Percentiles rank a stretch among this genome's conserved stretches.
Evolutionary conservation across 2,888 invertebrate genomes (phyloP).

Genomic region (Protonemura montana): DNA sequence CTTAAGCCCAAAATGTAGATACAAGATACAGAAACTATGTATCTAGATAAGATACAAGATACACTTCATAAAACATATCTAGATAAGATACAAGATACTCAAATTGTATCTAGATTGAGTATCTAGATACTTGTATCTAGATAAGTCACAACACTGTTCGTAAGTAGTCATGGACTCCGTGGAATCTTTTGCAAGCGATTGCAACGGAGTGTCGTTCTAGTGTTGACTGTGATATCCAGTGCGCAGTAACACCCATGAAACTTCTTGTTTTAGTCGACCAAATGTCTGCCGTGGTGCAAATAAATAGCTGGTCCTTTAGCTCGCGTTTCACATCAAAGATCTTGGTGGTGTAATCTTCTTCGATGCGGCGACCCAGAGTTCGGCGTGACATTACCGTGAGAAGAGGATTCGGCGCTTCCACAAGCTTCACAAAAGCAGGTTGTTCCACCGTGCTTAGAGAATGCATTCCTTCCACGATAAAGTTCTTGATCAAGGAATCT

Average conservation of each 20-base stretch:
- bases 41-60: too few relatives aligned
- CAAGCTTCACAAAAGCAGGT: background rate
- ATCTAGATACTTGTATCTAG: too few relatives aligned
- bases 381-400: background rate
- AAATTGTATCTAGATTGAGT: too few relatives aligned
- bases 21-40: too few relatives aligned
- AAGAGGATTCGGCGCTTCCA: background rate
- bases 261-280: constrained; percentile 17
- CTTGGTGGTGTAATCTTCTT: background rate
- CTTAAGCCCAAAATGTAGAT: too few relatives aligned
- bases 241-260: constrained; percentile 13
- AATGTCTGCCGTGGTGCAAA: constrained; percentile 24
- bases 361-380: background rate
- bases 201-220: background rate
- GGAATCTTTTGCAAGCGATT: constrained; percentile 17
- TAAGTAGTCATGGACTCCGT: too few relatives aligned
- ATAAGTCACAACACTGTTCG: too few relatives aligned
- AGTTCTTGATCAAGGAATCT: background rate
- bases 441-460: background rate
- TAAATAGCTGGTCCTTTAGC: background rate
- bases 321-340: background rate
- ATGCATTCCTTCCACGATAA: background rate
- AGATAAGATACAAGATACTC: too few relatives aligned
- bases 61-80: too few relatives aligned
- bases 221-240: background rate